A percentile compares a stretch with the other conserved stretches of the same genome.
These are phyloP conservation scores for Drosophila mojavensis DNA, from an alignment of 1,140 invertebrate species.

Conservation along the genomic window DNA sequence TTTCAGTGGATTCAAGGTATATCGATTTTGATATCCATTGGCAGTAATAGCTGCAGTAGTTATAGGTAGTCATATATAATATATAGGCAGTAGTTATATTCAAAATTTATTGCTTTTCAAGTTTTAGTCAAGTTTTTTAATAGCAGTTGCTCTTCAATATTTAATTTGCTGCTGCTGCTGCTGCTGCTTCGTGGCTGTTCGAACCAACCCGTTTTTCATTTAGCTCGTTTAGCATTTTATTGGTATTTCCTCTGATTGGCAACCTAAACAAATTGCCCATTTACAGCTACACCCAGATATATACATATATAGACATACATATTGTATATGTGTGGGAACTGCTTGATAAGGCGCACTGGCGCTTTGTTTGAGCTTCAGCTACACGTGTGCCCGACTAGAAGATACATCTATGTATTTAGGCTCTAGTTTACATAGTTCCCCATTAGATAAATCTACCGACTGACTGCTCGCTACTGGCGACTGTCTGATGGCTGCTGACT, in stretches of 20 bases:
- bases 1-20: too few relatives aligned
- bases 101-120: neutral
- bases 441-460: neutral
- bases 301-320: neutral
- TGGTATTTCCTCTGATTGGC: constrained; percentile 51
- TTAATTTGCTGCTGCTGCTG: neutral
- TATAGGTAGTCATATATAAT: neutral
- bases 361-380: constrained; percentile 4
- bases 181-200: constrained; percentile 16
- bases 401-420: neutral
- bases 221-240: constrained; percentile 52
- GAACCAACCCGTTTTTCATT: constrained; percentile 28
- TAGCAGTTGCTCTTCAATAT: constrained; percentile 10
- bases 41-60: too few relatives aligned
- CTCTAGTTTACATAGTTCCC: neutral
- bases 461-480: too few relatives aligned
- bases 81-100: neutral
- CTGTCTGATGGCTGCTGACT: too few relatives aligned
- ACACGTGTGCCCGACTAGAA: constrained; percentile 2
- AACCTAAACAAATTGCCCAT: constrained; percentile 30
- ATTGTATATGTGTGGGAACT: neutral
- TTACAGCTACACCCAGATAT: neutral
- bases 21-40: too few relatives aligned
- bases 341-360: neutral
- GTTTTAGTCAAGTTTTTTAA: constrained; percentile 1